Evolutionary conservation across 2,797 vertebrate genomes (phyloP).

Genomic region (Myiotriccus ornatus): DNA sequence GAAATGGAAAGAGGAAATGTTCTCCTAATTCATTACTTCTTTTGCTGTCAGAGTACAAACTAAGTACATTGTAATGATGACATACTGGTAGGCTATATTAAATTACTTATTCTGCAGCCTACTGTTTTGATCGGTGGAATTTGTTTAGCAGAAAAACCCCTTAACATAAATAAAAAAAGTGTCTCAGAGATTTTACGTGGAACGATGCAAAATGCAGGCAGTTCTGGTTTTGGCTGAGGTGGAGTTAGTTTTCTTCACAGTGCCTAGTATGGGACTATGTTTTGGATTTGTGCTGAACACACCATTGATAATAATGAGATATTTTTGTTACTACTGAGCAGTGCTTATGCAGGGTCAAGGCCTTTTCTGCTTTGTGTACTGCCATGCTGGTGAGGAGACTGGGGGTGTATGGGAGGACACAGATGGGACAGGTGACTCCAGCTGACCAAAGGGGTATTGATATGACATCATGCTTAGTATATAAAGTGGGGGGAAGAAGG

Average conservation of each 20-base stretch:
- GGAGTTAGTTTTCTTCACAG: background rate
- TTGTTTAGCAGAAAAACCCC: background rate
- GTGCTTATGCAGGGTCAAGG: background rate
- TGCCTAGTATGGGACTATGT: background rate
- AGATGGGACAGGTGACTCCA: background rate
- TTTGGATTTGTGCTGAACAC: no score
- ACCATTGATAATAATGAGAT: background rate
- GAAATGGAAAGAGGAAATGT: background rate
- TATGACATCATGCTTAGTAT: background rate
- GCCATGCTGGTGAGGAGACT: background rate
- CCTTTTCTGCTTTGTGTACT: background rate
- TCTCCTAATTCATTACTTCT: background rate
- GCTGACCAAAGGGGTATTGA: background rate
- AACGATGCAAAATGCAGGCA: background rate
- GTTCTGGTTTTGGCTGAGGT: background rate
- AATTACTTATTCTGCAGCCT: background rate
- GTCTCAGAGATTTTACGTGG: background rate
- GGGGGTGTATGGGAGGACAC: fast-evolving
- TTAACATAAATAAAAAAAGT: background rate
- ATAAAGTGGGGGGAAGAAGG: background rate
- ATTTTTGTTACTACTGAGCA: background rate
- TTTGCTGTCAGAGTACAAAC: background rate
- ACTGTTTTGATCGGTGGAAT: background rate
- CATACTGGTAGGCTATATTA: background rate
- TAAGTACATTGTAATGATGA: background rate